Conservation (phyloP, 1,140 invertebrate species). For the Rhizoglyphus robini region DNA sequence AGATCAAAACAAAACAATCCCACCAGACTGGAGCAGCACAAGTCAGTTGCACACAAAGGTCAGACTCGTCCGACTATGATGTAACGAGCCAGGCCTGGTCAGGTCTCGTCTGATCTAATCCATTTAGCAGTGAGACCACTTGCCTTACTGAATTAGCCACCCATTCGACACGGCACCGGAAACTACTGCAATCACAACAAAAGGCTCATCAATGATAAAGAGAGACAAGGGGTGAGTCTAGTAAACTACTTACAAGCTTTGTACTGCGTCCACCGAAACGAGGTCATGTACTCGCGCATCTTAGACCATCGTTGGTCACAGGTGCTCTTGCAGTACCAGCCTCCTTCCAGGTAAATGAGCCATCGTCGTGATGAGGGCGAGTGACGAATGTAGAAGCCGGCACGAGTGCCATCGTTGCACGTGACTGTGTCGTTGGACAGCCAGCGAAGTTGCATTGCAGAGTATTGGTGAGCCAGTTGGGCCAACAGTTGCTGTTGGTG, state of each 20-base stretch:
- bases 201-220: too few species aligned
- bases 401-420: constrained; percentile 72
- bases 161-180: too few species aligned
- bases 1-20: too few species aligned
- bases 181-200: too few species aligned
- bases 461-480: background rate
- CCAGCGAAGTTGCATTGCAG: constrained; percentile 13
- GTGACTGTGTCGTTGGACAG: constrained; percentile 40
- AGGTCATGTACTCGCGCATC: constrained; percentile 69
- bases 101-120: too few species aligned
- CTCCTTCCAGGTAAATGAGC: constrained; percentile 52
- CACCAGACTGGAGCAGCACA: too few species aligned
- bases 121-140: too few species aligned
- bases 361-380: constrained; percentile 54
- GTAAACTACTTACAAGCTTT: constrained; percentile 45
- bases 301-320: constrained; percentile 64
- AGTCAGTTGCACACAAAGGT: too few species aligned
- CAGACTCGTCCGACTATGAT: too few species aligned
- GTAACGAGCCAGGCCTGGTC: too few species aligned
- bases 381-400: constrained; percentile 71
- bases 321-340: constrained; percentile 78
- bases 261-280: constrained; percentile 60
- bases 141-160: too few species aligned
- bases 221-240: too few species aligned
- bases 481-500: background rate